Conservation (phyloP, 2,113 vertebrate genomes). For the Rhabdornis inornatus region DNA sequence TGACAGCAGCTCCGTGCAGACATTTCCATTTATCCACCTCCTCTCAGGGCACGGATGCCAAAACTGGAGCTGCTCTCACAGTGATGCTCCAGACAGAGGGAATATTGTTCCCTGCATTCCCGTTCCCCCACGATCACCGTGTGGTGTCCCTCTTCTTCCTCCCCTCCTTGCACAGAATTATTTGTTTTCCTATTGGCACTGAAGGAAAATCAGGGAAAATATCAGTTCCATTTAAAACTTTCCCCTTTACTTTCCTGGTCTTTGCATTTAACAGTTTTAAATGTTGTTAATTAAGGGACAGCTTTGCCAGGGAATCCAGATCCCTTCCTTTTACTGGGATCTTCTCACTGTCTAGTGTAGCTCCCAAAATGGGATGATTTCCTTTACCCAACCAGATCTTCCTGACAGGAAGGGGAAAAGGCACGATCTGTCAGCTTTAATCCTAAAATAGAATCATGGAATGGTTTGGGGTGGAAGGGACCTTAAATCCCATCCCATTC, state of each 20-base stretch:
- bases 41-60: not conserved
- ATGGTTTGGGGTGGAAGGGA: not conserved
- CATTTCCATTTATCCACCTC: not conserved
- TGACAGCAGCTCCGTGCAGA: not conserved
- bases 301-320: not conserved
- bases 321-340: not conserved
- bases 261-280: not conserved
- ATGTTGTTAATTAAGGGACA: not conserved
- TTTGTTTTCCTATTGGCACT: not conserved
- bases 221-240: rapidly evolving
- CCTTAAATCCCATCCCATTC: not conserved
- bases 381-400: not conserved
- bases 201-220: not conserved
- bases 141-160: not conserved
- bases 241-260: not conserved
- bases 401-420: not conserved
- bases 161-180: not conserved
- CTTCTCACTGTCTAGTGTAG: not conserved
- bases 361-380: not conserved
- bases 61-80: not conserved
- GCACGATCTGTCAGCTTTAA: not conserved
- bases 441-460: not conserved
- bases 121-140: rapidly evolving
- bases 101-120: not conserved
- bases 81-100: not conserved